Conservation (phyloP, 1,140 invertebrate genomes). For the Diorhabda elongata region DNA sequence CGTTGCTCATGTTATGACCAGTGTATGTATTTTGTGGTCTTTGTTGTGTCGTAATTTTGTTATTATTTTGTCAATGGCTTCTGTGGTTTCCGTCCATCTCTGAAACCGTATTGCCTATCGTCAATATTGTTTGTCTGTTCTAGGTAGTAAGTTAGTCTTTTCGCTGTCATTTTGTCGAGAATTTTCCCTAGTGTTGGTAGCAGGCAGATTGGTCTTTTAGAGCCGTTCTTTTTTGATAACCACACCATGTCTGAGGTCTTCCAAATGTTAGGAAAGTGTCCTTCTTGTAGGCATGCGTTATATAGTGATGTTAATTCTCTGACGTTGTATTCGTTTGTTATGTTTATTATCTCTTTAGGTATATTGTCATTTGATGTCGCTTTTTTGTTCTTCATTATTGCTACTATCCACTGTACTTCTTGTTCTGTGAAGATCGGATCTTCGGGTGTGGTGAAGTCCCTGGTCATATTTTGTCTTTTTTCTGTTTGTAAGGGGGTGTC, state of each 20-base stretch:
- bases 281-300: not conserved
- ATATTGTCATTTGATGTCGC: not conserved
- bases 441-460: not conserved
- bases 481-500: not conserved
- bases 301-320: not conserved
- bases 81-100: conserved; percentile 16
- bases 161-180: not conserved
- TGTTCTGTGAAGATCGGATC: not conserved
- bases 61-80: conserved; percentile 12
- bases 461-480: not conserved
- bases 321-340: not conserved
- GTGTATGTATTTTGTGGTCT: conserved; percentile 1
- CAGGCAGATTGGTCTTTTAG: not conserved
- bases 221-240: not conserved
- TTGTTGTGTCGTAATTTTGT: not conserved
- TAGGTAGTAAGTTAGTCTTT: conserved; percentile 1
- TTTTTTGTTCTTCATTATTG: not conserved
- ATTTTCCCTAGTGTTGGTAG: not conserved
- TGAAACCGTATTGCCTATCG: conserved; percentile 24
- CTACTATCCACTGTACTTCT: not conserved
- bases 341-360: not conserved
- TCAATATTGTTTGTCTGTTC: not conserved
- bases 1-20: conserved; percentile 20
- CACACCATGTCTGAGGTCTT: conserved; percentile 2
- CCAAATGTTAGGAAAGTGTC: conserved; percentile 7